Evolutionary conservation across 2,888 invertebrate species (phyloP).

Genomic region (Amblyjoppa fuscipennis): DNA sequence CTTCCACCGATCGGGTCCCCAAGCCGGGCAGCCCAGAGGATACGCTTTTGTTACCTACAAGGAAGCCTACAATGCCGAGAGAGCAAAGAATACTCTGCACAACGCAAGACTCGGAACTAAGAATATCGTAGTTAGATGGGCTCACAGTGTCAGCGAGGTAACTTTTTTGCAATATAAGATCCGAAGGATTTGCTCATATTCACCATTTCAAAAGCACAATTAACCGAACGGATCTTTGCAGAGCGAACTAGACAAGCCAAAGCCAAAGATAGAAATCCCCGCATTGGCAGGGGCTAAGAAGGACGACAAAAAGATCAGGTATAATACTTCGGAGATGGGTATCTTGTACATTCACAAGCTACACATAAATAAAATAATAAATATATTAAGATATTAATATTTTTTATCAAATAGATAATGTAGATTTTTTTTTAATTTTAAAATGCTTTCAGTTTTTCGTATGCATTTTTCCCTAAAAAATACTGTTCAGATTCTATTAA

Average conservation of each 20-base stretch:
- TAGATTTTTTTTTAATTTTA: background rate
- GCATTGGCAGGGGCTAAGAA: slow-evolving; percentile 89
- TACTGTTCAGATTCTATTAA: too few species aligned
- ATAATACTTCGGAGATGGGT: slow-evolving; percentile 19
- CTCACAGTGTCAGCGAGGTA: slow-evolving; percentile 91
- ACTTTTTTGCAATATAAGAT: slow-evolving; percentile 61
- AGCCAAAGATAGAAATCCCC: slow-evolving; percentile 91
- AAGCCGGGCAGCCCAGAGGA: slow-evolving; percentile 95
- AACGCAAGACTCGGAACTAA: slow-evolving; percentile 91
- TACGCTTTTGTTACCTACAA: slow-evolving; percentile 97
- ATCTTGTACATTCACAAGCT: background rate
- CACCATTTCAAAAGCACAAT: slow-evolving; percentile 21
- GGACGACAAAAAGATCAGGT: slow-evolving; percentile 87
- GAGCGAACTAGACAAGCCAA: slow-evolving; percentile 92
- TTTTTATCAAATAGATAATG: background rate
- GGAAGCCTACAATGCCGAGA: slow-evolving; percentile 89
- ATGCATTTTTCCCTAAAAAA: background rate
- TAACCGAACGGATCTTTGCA: slow-evolving; percentile 80
- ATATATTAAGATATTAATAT: too few species aligned
- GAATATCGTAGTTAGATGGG: slow-evolving; percentile 92
- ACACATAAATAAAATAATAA: too few species aligned
- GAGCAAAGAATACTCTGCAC: slow-evolving; percentile 91
- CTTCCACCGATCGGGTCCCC: slow-evolving; percentile 96
- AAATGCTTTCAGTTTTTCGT: too few species aligned
- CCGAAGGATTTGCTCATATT: slow-evolving; percentile 75